A percentile compares a stretch with the other conserved stretches of the same genome.
Evolutionary conservation across 2,888 invertebrate genomes (phyloP).

Genomic region (Elegia similella): DNA sequence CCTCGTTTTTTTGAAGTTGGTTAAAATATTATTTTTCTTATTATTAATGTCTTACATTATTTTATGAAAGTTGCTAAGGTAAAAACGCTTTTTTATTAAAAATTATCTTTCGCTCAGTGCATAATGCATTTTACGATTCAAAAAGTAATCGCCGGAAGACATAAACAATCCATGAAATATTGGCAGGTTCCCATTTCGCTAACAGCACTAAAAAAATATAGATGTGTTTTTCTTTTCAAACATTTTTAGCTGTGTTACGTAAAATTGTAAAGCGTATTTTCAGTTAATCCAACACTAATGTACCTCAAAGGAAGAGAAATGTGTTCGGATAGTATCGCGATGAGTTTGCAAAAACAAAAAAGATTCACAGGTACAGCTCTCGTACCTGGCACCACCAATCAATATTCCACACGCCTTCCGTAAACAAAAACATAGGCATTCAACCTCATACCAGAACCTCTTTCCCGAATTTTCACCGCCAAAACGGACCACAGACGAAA

Average conservation of each 20-base stretch:
- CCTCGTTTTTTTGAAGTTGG: too few relatives aligned
- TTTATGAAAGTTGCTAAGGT: too few relatives aligned
- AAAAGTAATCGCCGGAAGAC: not conserved
- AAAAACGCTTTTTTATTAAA: not conserved
- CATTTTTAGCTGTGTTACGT: not conserved
- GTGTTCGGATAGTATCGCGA: not conserved
- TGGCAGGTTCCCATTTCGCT: slow-evolving; percentile 1
- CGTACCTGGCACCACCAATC: slow-evolving; percentile 52
- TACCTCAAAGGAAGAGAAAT: not conserved
- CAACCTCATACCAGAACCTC: slow-evolving; percentile 49
- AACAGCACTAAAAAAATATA: slow-evolving; percentile 9
- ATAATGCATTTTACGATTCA: slow-evolving; percentile 7
- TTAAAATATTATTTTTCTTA: too few relatives aligned
- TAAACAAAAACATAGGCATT: slow-evolving; percentile 63
- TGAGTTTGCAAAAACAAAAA: slow-evolving; percentile 16
- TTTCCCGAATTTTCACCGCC: slow-evolving; percentile 35
- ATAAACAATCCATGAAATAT: slow-evolving; percentile 2
- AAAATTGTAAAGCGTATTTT: not conserved
- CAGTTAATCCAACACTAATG: not conserved
- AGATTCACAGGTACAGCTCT: slow-evolving; percentile 24
- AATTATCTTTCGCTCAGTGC: not conserved
- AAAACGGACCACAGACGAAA: slow-evolving; percentile 31
- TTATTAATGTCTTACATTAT: too few relatives aligned
- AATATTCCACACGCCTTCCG: slow-evolving; percentile 40
- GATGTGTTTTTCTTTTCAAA: not conserved